Percentiles rank a stretch among this genome's conserved stretches.
Evolutionary conservation across 1,140 invertebrate genomes (phyloP).

Genomic region (Danaus melanippus): DNA sequence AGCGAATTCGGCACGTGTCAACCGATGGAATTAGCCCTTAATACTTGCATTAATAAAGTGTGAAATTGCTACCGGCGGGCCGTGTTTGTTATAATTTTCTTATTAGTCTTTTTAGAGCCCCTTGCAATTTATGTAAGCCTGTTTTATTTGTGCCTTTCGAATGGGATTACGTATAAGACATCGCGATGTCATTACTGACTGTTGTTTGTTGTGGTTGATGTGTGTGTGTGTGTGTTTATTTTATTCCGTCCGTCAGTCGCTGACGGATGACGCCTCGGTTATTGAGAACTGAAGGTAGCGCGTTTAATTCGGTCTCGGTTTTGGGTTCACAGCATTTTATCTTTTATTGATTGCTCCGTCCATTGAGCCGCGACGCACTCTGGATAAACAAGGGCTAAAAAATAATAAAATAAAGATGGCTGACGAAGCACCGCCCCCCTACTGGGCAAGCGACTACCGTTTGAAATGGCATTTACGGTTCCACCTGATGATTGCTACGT

Average conservation of each 20-base stretch:
- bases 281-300: slow-evolving; percentile 16
- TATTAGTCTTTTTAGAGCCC: slow-evolving; percentile 51
- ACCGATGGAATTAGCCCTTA: slow-evolving; percentile 64
- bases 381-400: slow-evolving; percentile 66
- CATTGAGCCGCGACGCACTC: slow-evolving; percentile 50
- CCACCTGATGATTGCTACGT: slow-evolving; percentile 23
- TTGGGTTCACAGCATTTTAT: slow-evolving; percentile 52
- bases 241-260: too few species aligned
- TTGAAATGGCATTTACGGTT: slow-evolving; percentile 59
- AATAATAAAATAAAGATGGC: slow-evolving; percentile 61
- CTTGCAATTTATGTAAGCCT: slow-evolving; percentile 16
- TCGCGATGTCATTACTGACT: too few species aligned
- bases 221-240: too few species aligned
- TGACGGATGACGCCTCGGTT: too few species aligned
- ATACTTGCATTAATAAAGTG: slow-evolving; percentile 72
- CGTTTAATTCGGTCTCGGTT: slow-evolving; percentile 59
- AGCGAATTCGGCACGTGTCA: slow-evolving; percentile 66
- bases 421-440: slow-evolving; percentile 52
- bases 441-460: slow-evolving; percentile 57
- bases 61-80: slow-evolving; percentile 64
- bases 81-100: slow-evolving; percentile 66
- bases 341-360: slow-evolving; percentile 62
- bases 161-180: too few species aligned
- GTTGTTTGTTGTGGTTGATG: too few species aligned
- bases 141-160: too few species aligned